Conservation (phyloP, 2,113 vertebrate species). For the Bungarus multicinctus region DNA sequence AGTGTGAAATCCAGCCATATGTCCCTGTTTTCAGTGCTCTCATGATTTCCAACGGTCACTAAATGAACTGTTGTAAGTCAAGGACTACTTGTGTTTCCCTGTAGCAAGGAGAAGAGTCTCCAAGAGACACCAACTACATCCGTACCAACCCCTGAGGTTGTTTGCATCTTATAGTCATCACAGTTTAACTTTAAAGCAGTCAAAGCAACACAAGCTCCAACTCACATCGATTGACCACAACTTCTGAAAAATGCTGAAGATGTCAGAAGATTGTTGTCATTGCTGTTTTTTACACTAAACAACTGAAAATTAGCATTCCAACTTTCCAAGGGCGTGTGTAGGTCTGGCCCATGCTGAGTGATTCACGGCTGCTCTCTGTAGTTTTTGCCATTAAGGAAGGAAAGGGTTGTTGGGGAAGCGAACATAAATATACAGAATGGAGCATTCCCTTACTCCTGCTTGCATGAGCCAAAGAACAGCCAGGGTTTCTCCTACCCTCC, state of each 20-base stretch:
- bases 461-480: background rate
- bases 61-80: background rate
- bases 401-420: background rate
- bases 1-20: background rate
- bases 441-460: background rate
- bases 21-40: background rate
- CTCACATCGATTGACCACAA: background rate
- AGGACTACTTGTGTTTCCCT: background rate
- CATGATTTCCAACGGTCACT: background rate
- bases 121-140: background rate
- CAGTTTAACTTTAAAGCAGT: background rate
- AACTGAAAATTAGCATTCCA: background rate
- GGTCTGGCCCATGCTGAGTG: background rate
- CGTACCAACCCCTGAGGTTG: background rate
- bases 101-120: background rate
- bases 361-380: background rate
- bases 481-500: background rate
- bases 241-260: background rate
- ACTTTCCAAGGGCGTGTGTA: background rate
- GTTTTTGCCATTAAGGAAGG: background rate
- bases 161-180: background rate
- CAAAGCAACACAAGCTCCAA: background rate
- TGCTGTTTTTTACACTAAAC: background rate
- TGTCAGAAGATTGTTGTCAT: background rate
- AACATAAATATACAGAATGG: background rate